These are phyloP conservation scores for Clarias gariepinus DNA, from an alignment of 2,113 vertebrate genomes.

Conservation along the genomic window DNA sequence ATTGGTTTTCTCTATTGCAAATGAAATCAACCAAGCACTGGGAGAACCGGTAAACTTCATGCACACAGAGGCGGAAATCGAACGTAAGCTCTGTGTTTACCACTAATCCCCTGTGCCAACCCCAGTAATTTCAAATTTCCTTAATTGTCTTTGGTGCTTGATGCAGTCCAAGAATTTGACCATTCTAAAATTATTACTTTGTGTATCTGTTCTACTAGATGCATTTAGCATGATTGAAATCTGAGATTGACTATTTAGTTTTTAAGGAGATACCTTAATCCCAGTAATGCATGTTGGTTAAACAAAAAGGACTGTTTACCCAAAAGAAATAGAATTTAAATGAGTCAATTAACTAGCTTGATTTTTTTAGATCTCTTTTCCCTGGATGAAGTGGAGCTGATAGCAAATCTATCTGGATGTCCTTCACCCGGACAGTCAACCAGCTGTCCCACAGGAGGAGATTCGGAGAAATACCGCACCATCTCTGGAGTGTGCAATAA, in stretches of 20 bases:
- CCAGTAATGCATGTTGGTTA: background rate
- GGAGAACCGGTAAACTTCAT: too few relatives aligned
- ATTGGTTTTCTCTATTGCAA: too few relatives aligned
- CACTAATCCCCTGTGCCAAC: too few relatives aligned
- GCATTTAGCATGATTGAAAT: background rate
- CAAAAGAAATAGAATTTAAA: conserved; percentile 30
- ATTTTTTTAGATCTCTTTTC: conserved; percentile 70
- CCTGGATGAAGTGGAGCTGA: conserved; percentile 65
- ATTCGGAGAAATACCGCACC: conserved; percentile 78
- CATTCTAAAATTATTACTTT: too few relatives aligned
- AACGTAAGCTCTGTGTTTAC: too few relatives aligned
- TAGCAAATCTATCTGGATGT: conserved; percentile 82
- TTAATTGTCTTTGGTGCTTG: too few relatives aligned
- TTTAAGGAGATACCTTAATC: background rate
- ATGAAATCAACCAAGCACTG: too few relatives aligned
- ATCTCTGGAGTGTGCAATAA: conserved; percentile 90
- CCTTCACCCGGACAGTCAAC: conserved; percentile 66
- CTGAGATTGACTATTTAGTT: background rate
- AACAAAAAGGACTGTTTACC: background rate
- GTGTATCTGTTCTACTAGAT: background rate
- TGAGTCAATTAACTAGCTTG: conserved; percentile 34
- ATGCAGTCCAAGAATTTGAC: too few relatives aligned
- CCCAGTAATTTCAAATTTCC: too few relatives aligned
- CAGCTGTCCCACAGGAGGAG: conserved; percentile 71
- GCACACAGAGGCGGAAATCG: too few relatives aligned